Base-by-base conservation (phyloP, 1,140 invertebrate genomes). In the Pogonomyrmex californicus region DNA sequence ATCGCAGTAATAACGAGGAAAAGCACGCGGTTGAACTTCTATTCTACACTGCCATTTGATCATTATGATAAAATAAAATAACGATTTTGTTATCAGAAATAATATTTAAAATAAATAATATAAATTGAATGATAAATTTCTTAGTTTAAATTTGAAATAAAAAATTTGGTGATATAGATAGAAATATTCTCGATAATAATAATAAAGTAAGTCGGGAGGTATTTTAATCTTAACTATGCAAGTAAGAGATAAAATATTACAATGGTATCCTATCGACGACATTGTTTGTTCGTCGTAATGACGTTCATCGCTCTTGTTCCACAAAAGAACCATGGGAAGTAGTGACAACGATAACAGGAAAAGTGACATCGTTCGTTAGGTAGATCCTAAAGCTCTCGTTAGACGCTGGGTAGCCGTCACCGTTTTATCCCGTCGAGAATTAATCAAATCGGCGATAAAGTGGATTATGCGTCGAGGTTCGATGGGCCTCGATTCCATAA, bases 361-460 rank as follows among this genome's bases (percentile, higher is more conserved):
- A 85, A 78, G 62, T 68, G 73, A 85, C 75, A 78, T 83, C 79
- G 79, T 83, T 75, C 79, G 68, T 83, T 83, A 83, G 79, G 41
- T 47, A 83, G 54, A 30, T 83, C 68, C 68, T 75, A 75, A 75
- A 83, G 86, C 86, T 81, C 87, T 88, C 78, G 79, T 88, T 88
- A 88, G 86, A 38, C 79, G 65, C 23, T 63, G 86, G 70, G 71
- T 87, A 66, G 71, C 87, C 81, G 75, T 77, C 79, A 85, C 85
- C 86, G 66, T 89, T 89, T 89, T 78, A 86, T 65, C 88, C 85
- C 81, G 79, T 89, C 77, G 81, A 81, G 66, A 44, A 86, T 86
- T 89, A 89, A 89, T 89, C 88, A 75, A 88, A 79, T 89, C 58
- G 88, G 33, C 73, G 66, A 86, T 88, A 88, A 88, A 89, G 73